Evolutionary conservation across 2,888 invertebrate genomes (phyloP), one percentile per base, ranked within the genome.

Genomic region (Ochropleura leucogaster): DNA sequence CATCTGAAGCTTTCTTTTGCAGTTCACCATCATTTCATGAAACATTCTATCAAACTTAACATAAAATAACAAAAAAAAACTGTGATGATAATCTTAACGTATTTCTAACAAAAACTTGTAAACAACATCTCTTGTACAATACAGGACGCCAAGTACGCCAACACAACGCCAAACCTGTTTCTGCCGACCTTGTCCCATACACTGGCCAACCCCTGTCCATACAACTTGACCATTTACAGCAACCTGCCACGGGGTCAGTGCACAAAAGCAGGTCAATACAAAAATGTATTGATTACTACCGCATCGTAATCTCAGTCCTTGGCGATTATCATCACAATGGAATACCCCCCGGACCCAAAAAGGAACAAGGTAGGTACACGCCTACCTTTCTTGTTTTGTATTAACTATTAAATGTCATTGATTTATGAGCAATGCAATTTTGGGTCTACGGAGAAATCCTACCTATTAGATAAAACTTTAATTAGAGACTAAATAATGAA

Each of bases 181-280:
- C 47, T 10, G 62, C 67, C 83, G 83, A 81, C 74, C 75, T 79
- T 74, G 57, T 57, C 59, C 40, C 55, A 18, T 71, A 67, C 86
- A 85, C 85, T 83, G 84, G 79, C 78, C 68, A 74, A 67, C 84
- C 88, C 83, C 67, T 87, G 79, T 78, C 79, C 77, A 82, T 89
- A 82, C 88, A 65, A 79, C 88, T 87, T 90, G 91, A 90, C 89
- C 90, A 87, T 73, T 90, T 85, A 91, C 89, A 89, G 79, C 91
- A 91, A 96, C 95, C 95, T 96, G 96, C 90, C 89, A 87, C 77
- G 88, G 90, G 95, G 95, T 95, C 94, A 95, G 67, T 68, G 76
- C 87, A 94, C 92, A 93, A 95, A 91, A 89, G 90, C 86, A 74
- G 88, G 87, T 87, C 87, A 88, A 85, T 86, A 83, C 84, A 85